Percentiles rank a stretch among this genome's conserved stretches.
Evolutionary conservation across 2,888 invertebrate genomes (phyloP).

Genomic region (Heliconius erato): DNA sequence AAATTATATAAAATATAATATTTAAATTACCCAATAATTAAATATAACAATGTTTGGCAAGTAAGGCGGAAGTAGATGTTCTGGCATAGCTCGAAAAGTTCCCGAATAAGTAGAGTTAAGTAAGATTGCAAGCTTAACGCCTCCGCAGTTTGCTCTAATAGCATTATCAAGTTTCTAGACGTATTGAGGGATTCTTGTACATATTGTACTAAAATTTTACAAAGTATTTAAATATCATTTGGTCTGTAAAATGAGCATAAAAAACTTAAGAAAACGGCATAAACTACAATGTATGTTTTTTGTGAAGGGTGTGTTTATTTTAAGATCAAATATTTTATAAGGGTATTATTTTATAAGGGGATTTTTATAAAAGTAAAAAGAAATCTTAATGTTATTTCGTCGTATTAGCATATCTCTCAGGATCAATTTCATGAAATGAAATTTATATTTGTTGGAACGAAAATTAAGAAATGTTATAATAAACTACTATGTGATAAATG

Average conservation of each 20-base stretch:
- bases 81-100: conserved; percentile 63
- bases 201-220: conserved; percentile 71
- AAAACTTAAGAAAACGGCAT: not conserved
- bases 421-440: not conserved
- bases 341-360: not conserved
- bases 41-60: conserved; percentile 39
- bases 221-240: conserved; percentile 24
- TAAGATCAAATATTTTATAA: not conserved
- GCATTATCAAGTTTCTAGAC: conserved; percentile 85
- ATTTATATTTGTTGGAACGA: too few species aligned
- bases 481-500: too few species aligned
- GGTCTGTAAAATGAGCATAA: not conserved
- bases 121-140: conserved; percentile 82
- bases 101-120: conserved; percentile 82
- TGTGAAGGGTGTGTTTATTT: not conserved
- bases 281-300: not conserved
- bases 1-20: not conserved
- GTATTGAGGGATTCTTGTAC: conserved; percentile 76
- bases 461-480: not conserved
- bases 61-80: conserved; percentile 49
- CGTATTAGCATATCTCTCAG: not conserved
- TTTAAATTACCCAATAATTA: not conserved
- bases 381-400: not conserved
- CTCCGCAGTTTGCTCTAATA: conserved; percentile 78
- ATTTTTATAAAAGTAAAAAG: not conserved